Conservation (phyloP, 2,888 invertebrate genomes). For the Timema cristinae region DNA sequence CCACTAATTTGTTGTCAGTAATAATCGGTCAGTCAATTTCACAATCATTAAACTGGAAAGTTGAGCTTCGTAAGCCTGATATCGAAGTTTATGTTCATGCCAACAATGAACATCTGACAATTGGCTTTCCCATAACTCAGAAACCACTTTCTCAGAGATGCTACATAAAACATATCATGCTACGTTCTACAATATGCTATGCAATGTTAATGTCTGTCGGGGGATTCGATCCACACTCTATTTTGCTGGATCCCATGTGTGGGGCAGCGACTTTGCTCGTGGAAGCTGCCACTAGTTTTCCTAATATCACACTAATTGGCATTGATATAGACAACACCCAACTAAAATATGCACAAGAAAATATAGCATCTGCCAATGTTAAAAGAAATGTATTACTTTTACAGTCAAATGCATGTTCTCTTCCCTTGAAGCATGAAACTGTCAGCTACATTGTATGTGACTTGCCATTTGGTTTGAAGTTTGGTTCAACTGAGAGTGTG, state of each 20-base stretch:
- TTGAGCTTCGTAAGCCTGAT: slow-evolving; percentile 18
- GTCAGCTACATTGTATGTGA: slow-evolving; percentile 15
- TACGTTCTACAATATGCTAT: slow-evolving; percentile 19
- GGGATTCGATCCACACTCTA: neutral
- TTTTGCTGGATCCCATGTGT: slow-evolving; percentile 20
- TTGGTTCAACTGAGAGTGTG: slow-evolving; percentile 13
- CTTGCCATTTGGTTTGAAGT: slow-evolving; percentile 18
- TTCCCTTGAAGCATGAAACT: slow-evolving; percentile 19
- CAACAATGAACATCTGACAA: slow-evolving; percentile 14
- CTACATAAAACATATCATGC: slow-evolving; percentile 15
- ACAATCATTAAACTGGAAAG: slow-evolving; percentile 11
- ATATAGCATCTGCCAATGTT: slow-evolving; percentile 5
- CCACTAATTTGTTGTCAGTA: neutral
- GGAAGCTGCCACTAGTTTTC: slow-evolving; percentile 18
- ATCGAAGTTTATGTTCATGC: slow-evolving; percentile 20
- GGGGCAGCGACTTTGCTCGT: slow-evolving; percentile 18
- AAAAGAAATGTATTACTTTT: slow-evolving; percentile 5
- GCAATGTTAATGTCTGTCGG: slow-evolving; percentile 15
- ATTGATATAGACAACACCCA: slow-evolving; percentile 11
- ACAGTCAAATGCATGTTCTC: neutral
- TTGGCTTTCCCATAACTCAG: slow-evolving; percentile 10
- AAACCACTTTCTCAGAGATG: slow-evolving; percentile 16
- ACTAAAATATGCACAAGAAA: slow-evolving; percentile 17
- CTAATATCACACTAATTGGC: slow-evolving; percentile 12
- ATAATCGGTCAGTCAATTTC: slow-evolving; percentile 12